These are phyloP conservation scores for Limnephilus rhombicus DNA, from an alignment of 2,888 invertebrate species.

Conservation along the genomic window DNA sequence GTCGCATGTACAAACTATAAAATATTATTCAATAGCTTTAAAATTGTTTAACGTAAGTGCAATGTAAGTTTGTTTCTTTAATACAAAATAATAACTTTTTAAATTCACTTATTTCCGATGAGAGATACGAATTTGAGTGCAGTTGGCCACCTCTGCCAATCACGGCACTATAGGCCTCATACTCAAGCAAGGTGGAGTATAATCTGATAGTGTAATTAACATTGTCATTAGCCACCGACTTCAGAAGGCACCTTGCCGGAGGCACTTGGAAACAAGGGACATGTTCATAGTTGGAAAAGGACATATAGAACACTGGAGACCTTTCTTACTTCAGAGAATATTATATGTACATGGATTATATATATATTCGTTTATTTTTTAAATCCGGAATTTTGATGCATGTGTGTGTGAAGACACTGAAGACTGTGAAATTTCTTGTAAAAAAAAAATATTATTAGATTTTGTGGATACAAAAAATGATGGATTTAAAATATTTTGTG, in stretches of 20 bases:
- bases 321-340: not conserved
- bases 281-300: not conserved
- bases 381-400: not conserved
- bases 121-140: not conserved
- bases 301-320: not conserved
- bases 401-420: too few species aligned
- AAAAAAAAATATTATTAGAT: too few species aligned
- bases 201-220: conserved; percentile 62
- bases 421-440: too few species aligned
- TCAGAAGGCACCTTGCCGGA: conserved; percentile 44
- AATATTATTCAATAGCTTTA: too few species aligned
- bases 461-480: too few species aligned
- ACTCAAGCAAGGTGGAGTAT: conserved; percentile 11
- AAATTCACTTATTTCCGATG: not conserved
- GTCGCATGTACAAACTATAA: too few species aligned
- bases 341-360: not conserved
- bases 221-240: conserved; percentile 60
- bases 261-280: conserved; percentile 4
- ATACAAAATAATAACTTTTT: not conserved
- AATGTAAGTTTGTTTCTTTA: too few species aligned
- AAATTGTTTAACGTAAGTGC: too few species aligned
- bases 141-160: conserved; percentile 39
- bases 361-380: not conserved
- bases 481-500: too few species aligned
- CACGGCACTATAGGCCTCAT: conserved; percentile 3